A percentile compares a stretch with the other conserved stretches of the same genome.
phyloP scores from a whole-genome alignment of 2,113 vertebrate genomes.

The Pardalotus punctatus region DNA sequence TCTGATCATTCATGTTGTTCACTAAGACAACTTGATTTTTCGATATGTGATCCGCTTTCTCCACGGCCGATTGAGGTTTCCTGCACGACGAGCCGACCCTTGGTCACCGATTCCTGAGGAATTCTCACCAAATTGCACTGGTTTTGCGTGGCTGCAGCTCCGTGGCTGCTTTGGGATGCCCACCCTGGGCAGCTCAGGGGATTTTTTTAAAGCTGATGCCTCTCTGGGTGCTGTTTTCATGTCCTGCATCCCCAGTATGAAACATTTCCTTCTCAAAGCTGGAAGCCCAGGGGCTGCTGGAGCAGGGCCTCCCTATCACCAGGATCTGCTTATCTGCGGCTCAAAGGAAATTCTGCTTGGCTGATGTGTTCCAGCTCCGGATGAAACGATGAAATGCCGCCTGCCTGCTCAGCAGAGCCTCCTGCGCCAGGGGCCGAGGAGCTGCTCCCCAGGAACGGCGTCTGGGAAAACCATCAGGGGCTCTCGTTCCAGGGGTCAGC shows the following conservation, averaged over 20 bases:
- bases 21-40: neutral
- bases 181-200: neutral
- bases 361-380: neutral
- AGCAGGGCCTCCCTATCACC: neutral
- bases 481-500: neutral
- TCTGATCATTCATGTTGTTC: neutral
- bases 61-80: accelerated
- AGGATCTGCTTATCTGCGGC: conserved; percentile 35
- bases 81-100: neutral
- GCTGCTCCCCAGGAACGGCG: neutral
- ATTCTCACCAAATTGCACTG: neutral
- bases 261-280: conserved; percentile 19
- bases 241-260: neutral
- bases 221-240: neutral
- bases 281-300: neutral
- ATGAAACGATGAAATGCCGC: neutral
- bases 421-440: accelerated
- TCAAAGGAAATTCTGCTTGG: conserved; percentile 28
- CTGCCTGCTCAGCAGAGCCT: neutral
- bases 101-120: neutral
- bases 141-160: neutral
- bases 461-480: neutral
- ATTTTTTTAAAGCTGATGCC: accelerated
- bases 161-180: neutral
- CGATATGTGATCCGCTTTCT: accelerated